phyloP scores from a whole-genome alignment of 1,140 invertebrate species.

The Trichonephila clavata region DNA sequence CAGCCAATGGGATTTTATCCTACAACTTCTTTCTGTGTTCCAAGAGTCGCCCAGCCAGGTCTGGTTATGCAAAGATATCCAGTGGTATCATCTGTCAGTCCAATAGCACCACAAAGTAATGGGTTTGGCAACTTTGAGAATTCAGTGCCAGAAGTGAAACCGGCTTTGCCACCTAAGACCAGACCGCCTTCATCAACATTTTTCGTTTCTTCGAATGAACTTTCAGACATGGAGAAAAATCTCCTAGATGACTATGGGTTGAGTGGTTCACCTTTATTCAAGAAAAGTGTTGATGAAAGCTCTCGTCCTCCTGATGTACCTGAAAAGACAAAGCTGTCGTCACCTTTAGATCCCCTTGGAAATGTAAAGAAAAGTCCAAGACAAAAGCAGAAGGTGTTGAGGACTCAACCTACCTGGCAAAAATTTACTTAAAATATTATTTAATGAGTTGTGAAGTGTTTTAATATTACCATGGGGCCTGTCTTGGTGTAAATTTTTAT shows the following conservation, averaged over 20 bases:
- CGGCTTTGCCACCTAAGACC: constrained; percentile 51
- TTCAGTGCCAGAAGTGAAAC: constrained; percentile 31
- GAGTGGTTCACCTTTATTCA: constrained; percentile 58
- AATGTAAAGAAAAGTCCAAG: constrained; percentile 32
- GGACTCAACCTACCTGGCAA: constrained; percentile 64
- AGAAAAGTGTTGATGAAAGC: neutral
- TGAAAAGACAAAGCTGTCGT: neutral
- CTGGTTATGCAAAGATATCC: constrained; percentile 30
- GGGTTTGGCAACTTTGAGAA: constrained; percentile 38
- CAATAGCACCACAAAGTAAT: neutral
- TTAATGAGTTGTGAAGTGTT: neutral
- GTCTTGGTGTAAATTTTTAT: neutral
- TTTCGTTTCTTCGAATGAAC: constrained; percentile 7
- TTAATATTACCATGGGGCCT: neutral
- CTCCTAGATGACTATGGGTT: constrained; percentile 64
- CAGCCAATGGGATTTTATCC: constrained; percentile 17
- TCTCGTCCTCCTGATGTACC: neutral
- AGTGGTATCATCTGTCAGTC: neutral
- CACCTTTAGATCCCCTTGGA: neutral
- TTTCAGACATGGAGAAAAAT: constrained; percentile 54
- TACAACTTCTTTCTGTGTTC: constrained; percentile 12
- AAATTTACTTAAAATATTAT: constrained; percentile 57
- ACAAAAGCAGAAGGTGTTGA: neutral
- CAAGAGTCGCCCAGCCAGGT: constrained; percentile 55
- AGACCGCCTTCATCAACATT: constrained; percentile 45